phyloP scores from a whole-genome alignment of 2,113 vertebrate genomes.

The Takifugu flavidus region DNA sequence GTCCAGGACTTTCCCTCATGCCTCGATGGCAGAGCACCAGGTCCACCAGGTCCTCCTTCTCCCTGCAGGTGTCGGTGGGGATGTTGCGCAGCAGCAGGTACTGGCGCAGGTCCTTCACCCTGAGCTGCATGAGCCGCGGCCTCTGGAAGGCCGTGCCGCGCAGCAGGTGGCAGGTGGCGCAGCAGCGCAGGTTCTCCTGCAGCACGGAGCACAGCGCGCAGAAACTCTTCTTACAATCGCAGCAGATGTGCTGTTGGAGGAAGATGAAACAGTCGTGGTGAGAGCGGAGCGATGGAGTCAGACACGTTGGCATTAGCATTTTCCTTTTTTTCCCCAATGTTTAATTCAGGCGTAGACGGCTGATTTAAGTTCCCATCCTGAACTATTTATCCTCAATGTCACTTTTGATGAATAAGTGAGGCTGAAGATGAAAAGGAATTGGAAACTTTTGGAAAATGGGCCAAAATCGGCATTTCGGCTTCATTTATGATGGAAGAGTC shows the following conservation, averaged over 20 bases:
- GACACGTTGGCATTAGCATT: background rate
- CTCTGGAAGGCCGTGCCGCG: constrained; percentile 91
- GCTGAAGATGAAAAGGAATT: background rate
- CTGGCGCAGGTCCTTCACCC: constrained; percentile 92
- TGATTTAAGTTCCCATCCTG: constrained; percentile 11
- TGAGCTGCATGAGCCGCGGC: constrained; percentile 88
- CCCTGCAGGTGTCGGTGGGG: constrained; percentile 88
- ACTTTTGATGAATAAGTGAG: constrained; percentile 24
- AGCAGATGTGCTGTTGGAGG: constrained; percentile 84
- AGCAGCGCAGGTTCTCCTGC: constrained; percentile 88
- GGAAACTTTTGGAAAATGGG: no score
- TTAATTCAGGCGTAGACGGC: constrained; percentile 3
- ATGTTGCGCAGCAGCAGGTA: constrained; percentile 93
- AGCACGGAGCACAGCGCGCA: constrained; percentile 89
- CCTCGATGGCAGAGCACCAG: constrained; percentile 89
- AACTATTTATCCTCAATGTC: constrained; percentile 6
- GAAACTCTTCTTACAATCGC: constrained; percentile 95
- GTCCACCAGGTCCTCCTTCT: constrained; percentile 96
- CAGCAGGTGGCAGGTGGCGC: constrained; percentile 87
- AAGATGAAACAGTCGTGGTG: background rate
- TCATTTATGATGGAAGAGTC: no score
- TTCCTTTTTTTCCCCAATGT: background rate
- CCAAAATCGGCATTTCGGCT: no score
- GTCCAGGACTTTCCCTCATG: constrained; percentile 41
- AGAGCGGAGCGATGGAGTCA: constrained; percentile 8